Percentiles rank a stretch among this genome's conserved stretches.
Evolutionary conservation across 2,888 invertebrate genomes (phyloP).

Genomic region (Oxyteleia sp.): DNA sequence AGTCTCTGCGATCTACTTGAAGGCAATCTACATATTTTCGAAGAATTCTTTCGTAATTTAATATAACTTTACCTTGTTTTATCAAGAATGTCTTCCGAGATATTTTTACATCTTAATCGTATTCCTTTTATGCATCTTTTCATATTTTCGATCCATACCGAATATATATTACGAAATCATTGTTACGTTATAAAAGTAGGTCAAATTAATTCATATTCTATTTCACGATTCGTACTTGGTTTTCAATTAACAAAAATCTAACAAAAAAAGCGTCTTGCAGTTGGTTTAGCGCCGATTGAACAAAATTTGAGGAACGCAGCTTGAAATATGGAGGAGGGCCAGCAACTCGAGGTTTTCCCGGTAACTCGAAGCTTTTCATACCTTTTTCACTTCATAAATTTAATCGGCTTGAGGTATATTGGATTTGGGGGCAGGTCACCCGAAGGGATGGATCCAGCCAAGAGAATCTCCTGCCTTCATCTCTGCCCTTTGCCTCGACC

Average conservation of each 20-base stretch:
- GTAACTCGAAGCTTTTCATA: slow-evolving; percentile 79
- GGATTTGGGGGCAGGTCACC: slow-evolving; percentile 80
- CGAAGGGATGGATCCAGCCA: slow-evolving; percentile 61
- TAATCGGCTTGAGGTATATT: slow-evolving; percentile 86
- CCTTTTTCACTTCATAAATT: slow-evolving; percentile 86
- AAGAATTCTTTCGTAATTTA: too few species aligned
- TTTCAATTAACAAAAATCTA: too few species aligned
- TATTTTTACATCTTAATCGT: too few species aligned
- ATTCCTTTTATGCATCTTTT: too few species aligned
- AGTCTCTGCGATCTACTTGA: too few species aligned
- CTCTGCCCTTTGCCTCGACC: slow-evolving; percentile 46
- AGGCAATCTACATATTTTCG: too few species aligned
- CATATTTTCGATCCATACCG: too few species aligned
- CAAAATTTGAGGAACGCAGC: slow-evolving; percentile 34
- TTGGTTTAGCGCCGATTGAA: slow-evolving; percentile 30
- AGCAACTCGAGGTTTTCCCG: slow-evolving; percentile 63
- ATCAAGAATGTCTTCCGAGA: too few species aligned
- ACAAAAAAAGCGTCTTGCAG: slow-evolving; percentile 21
- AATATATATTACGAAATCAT: too few species aligned
- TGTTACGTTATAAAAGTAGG: too few species aligned
- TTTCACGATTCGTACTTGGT: neutral
- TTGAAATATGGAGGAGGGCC: slow-evolving; percentile 58
- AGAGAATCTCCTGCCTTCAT: slow-evolving; percentile 63
- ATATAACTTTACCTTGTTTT: too few species aligned
- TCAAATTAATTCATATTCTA: neutral